These are phyloP conservation scores for Macrosiphum euphorbiae DNA, from an alignment of 2,888 invertebrate genomes.

Conservation along the genomic window DNA sequence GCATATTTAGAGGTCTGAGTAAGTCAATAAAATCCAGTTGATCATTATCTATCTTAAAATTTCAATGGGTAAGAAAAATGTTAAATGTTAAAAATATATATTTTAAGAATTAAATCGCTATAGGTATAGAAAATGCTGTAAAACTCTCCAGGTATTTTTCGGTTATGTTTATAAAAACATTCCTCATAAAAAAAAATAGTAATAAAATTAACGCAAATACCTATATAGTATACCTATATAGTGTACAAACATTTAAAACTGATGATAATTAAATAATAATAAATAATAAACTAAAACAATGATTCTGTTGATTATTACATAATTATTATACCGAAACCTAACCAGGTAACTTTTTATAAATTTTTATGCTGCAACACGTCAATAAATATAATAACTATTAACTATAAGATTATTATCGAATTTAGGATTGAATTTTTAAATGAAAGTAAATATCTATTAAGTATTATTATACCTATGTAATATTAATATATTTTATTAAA, in stretches of 20 bases:
- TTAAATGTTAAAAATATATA: constrained; percentile 2
- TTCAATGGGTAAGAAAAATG: constrained; percentile 16
- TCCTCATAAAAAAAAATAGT: not conserved
- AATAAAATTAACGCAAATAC: constrained; percentile 14
- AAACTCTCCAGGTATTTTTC: constrained; percentile 11
- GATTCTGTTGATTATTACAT: not conserved
- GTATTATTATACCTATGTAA: not conserved
- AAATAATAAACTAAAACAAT: not conserved
- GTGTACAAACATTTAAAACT: not conserved
- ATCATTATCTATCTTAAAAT: constrained; percentile 40
- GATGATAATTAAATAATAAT: not conserved
- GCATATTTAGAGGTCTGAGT: constrained; percentile 32
- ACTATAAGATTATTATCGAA: not conserved
- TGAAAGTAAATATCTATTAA: too few species aligned
- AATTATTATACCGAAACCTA: not conserved
- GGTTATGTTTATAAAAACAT: too few species aligned
- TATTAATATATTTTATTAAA: not conserved
- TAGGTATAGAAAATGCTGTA: constrained; percentile 22
- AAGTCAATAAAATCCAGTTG: constrained; percentile 42
- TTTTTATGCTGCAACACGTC: not conserved
- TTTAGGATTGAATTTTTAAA: not conserved
- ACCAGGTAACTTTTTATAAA: not conserved
- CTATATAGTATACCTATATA: not conserved
- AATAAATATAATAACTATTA: not conserved
- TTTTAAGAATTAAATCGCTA: not conserved